Conservation (phyloP, 1,140 invertebrate genomes). For the Nebria ingens region DNA sequence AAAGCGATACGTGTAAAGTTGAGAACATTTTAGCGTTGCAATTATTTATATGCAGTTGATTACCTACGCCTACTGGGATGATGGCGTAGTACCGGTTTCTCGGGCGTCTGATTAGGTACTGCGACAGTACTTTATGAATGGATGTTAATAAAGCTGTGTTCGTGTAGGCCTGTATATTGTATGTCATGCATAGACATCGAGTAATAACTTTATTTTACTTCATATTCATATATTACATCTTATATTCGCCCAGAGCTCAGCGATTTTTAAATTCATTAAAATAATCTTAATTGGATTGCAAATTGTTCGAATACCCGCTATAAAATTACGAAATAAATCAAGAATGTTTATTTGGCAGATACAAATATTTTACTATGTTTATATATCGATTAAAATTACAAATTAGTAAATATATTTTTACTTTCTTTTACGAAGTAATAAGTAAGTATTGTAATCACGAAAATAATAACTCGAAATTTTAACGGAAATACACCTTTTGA, state of each 20-base stretch:
- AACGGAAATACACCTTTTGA: no score
- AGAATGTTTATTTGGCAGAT: no score
- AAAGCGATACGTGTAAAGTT: neutral
- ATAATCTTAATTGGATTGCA: no score
- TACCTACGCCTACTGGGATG: conserved; percentile 1
- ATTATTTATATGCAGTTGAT: neutral
- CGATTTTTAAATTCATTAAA: no score
- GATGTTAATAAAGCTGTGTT: conserved; percentile 1
- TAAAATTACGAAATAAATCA: no score
- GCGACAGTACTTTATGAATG: conserved; percentile 2
- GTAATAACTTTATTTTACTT: neutral
- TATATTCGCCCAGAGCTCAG: neutral
- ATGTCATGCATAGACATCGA: neutral
- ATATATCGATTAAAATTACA: no score
- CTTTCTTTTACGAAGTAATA: no score
- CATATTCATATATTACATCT: neutral
- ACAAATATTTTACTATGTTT: no score
- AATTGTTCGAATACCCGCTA: no score
- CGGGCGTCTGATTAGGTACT: neutral
- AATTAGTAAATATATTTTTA: no score
- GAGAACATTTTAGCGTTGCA: neutral
- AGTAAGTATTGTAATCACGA: no score
- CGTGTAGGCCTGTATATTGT: neutral
- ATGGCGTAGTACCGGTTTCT: conserved; percentile 5
- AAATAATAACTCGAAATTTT: no score